Conservation (phyloP, 2,888 invertebrate genomes). For the Dolichomitus sp. region DNA sequence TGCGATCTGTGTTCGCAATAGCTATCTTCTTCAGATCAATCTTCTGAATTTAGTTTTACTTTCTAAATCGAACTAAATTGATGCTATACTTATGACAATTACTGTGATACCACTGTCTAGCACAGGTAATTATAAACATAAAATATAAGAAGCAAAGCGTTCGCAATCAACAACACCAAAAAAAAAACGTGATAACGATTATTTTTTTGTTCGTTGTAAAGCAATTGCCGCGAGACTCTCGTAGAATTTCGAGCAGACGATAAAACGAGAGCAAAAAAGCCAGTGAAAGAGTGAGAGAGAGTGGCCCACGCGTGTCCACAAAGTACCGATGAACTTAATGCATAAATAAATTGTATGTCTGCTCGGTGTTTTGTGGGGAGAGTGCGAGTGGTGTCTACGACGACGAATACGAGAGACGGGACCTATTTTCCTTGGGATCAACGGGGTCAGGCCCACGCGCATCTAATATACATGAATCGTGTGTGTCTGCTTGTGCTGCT, state of each 20-base stretch:
- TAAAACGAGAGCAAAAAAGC: neutral
- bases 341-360: constrained; percentile 44
- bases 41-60: too few species aligned
- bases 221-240: neutral
- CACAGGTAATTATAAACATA: too few species aligned
- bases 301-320: constrained; percentile 14
- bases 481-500: constrained; percentile 14
- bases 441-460: constrained; percentile 68
- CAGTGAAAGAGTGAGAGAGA: neutral
- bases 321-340: constrained; percentile 46
- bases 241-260: constrained; percentile 13
- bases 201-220: neutral
- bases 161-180: too few species aligned
- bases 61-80: too few species aligned
- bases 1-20: too few species aligned
- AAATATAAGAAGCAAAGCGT: too few species aligned
- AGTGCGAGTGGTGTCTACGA: constrained; percentile 5
- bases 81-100: too few species aligned
- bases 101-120: too few species aligned
- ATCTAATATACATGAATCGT: constrained; percentile 52
- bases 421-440: constrained; percentile 68
- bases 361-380: neutral
- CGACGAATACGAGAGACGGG: constrained; percentile 43
- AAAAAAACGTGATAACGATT: too few species aligned
- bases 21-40: too few species aligned